Conservation (phyloP, 2,113 vertebrate species). For the Suncus etruscus region DNA sequence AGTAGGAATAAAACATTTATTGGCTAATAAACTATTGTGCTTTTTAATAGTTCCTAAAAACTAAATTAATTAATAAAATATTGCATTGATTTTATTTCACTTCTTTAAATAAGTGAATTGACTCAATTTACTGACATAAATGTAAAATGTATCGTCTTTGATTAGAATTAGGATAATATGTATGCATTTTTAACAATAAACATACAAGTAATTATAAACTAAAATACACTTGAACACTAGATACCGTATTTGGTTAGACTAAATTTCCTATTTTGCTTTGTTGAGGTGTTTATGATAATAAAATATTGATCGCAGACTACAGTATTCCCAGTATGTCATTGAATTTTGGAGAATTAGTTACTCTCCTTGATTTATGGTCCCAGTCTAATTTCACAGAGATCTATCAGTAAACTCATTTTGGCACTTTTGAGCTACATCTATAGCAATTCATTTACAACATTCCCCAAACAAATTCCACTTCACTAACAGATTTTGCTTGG, state of each 20-base stretch:
- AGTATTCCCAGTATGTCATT: background rate
- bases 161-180: background rate
- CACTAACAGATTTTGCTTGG: conserved; percentile 68
- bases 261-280: conserved; percentile 19
- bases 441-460: conserved; percentile 59
- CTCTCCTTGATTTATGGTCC: background rate
- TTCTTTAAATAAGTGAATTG: background rate
- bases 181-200: background rate
- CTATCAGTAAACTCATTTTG: conserved; percentile 44
- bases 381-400: conserved; percentile 6
- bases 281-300: background rate
- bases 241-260: background rate
- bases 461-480: conserved; percentile 71
- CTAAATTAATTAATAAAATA: background rate
- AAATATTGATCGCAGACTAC: background rate
- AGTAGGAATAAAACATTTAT: background rate
- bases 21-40: background rate
- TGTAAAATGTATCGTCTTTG: background rate
- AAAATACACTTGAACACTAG: background rate
- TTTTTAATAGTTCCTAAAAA: background rate
- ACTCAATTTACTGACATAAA: conserved; percentile 24
- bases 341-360: conserved; percentile 14
- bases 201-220: background rate
- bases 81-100: background rate
- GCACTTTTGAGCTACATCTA: conserved; percentile 39